A percentile compares a stretch with the other conserved stretches of the same genome.
phyloP scores from a whole-genome alignment of 2,797 vertebrate species.

The Fistularia commersonii region DNA sequence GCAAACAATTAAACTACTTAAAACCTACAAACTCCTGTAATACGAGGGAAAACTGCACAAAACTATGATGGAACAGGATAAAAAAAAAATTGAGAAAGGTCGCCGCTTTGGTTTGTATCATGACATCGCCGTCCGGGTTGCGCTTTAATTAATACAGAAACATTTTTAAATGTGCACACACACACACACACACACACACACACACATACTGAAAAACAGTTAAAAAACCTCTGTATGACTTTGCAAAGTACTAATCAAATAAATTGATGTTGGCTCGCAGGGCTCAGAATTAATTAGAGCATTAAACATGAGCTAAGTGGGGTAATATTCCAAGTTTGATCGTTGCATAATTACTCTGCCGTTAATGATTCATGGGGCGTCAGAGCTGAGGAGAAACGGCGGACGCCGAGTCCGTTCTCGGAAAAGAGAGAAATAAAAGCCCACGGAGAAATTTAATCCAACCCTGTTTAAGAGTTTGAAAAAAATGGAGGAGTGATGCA shows the following conservation, averaged over 20 bases:
- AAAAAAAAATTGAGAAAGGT: no score
- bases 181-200: conserved; percentile 11
- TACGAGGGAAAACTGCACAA: no score
- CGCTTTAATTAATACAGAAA: conserved; percentile 38
- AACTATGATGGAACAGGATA: no score
- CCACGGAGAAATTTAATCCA: conserved; percentile 1
- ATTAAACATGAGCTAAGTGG: conserved; percentile 77
- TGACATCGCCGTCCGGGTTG: no score
- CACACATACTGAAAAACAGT: conserved; percentile 7
- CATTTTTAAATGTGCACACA: conserved; percentile 24
- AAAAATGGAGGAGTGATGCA: background rate
- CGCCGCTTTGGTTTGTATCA: no score
- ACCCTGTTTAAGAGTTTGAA: background rate
- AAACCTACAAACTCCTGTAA: no score
- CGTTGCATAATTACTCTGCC: conserved; percentile 45
- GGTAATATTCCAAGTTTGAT: conserved; percentile 63
- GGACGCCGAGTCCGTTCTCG: conserved; percentile 9
- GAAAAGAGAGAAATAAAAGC: conserved; percentile 5
- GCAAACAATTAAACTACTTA: no score
- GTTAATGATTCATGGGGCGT: conserved; percentile 49
- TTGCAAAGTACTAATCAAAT: conserved; percentile 73
- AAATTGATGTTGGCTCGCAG: conserved; percentile 75
- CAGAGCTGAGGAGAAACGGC: conserved; percentile 12
- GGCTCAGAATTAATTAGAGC: conserved; percentile 74
- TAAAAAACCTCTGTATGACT: conserved; percentile 67